Evolutionary conservation across 2,888 invertebrate genomes (phyloP).

Genomic region (Eulithis testata): DNA sequence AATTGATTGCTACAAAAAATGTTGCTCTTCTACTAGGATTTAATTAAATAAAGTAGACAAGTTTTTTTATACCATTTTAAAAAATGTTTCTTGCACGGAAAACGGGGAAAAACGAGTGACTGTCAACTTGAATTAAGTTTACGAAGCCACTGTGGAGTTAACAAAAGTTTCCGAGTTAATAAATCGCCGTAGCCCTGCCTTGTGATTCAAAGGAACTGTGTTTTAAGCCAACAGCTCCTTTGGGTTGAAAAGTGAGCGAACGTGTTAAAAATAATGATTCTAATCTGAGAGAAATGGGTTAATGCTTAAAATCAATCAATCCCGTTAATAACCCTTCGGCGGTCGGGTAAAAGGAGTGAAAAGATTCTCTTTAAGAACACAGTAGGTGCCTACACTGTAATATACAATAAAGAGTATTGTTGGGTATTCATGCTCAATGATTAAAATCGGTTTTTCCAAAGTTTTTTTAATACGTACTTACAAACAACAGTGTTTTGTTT

Average conservation of each 20-base stretch:
- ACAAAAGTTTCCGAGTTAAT: conserved; percentile 30
- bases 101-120: conserved; percentile 34
- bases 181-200: conserved; percentile 15
- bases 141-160: conserved; percentile 25
- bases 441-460: too few relatives aligned
- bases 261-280: too few relatives aligned
- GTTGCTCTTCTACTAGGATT: conserved; percentile 18
- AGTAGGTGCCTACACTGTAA: too few relatives aligned
- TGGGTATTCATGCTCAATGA: too few relatives aligned
- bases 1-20: conserved; percentile 24
- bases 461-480: too few relatives aligned
- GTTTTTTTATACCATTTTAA: conserved; percentile 27
- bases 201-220: not conserved
- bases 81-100: conserved; percentile 31
- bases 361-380: too few relatives aligned
- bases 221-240: not conserved
- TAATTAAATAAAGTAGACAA: conserved; percentile 22
- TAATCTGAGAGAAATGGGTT: too few relatives aligned
- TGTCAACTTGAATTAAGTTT: conserved; percentile 39
- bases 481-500: too few relatives aligned
- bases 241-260: not conserved
- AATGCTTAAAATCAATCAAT: too few relatives aligned
- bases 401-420: too few relatives aligned
- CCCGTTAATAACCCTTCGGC: too few relatives aligned
- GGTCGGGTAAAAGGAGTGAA: too few relatives aligned